Percentiles rank a stretch among this genome's conserved stretches.
Evolutionary conservation across 2,113 vertebrate species (phyloP).

Genomic region (Lamprotornis superbus): DNA sequence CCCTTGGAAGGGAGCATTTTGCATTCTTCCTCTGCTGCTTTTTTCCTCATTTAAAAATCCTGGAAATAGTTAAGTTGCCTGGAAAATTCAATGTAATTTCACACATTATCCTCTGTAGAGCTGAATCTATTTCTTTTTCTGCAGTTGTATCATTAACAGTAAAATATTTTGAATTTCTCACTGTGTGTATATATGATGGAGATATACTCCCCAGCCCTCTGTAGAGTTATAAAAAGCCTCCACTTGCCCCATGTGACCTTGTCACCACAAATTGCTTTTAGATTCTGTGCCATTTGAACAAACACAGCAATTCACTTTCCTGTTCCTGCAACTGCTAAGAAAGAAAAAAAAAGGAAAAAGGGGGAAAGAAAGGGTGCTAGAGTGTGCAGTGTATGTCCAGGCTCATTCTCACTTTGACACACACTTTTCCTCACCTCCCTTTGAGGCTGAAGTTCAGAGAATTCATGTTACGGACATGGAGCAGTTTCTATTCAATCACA

Average conservation of each 20-base stretch:
- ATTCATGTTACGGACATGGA: not conserved
- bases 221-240: slow-evolving; percentile 28
- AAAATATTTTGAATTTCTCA: slow-evolving; percentile 23
- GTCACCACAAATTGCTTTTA: slow-evolving; percentile 60
- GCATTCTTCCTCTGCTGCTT: not conserved
- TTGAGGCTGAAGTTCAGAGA: not conserved
- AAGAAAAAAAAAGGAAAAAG: not conserved
- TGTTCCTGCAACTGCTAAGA: not conserved
- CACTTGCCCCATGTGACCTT: slow-evolving; percentile 34
- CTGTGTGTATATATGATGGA: not conserved
- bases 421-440: not conserved
- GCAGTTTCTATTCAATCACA: not conserved
- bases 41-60: not conserved
- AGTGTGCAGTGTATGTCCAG: not conserved
- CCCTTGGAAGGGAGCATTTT: not conserved
- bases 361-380: not conserved
- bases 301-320: slow-evolving; percentile 24
- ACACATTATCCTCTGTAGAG: not conserved
- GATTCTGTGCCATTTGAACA: slow-evolving; percentile 49
- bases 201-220: not conserved
- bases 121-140: not conserved
- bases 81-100: not conserved
- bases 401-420: not conserved
- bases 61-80: not conserved
- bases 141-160: not conserved